These are phyloP conservation scores for Barypeithes pellucidus DNA, from an alignment of 2,888 invertebrate species.

Conservation along the genomic window DNA sequence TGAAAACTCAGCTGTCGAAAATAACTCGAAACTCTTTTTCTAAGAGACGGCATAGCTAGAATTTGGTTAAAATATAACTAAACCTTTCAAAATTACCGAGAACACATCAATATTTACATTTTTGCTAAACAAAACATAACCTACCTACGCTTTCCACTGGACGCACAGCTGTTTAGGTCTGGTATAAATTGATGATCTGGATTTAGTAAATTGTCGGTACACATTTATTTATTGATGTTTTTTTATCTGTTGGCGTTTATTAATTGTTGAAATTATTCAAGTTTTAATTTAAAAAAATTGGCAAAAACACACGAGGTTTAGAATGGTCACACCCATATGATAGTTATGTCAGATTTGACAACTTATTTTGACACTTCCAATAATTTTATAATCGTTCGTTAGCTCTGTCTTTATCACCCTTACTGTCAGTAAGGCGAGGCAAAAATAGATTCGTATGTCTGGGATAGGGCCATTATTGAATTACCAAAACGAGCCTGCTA, in stretches of 20 bases:
- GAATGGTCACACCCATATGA: constrained; percentile 42
- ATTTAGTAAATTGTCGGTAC: constrained; percentile 24
- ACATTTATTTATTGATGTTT: constrained; percentile 43
- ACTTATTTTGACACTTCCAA: not conserved
- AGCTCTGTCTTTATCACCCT: not conserved
- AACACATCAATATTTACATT: constrained; percentile 48
- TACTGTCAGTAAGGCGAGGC: not conserved
- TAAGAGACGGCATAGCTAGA: constrained; percentile 77
- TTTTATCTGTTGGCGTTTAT: constrained; percentile 18
- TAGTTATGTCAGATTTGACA: constrained; percentile 26
- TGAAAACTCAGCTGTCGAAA: constrained; percentile 82
- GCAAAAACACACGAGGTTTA: constrained; percentile 35
- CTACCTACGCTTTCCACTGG: constrained; percentile 36
- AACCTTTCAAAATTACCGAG: constrained; percentile 6
- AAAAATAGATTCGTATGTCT: not conserved
- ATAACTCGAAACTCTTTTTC: constrained; percentile 81
- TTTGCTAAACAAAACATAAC: constrained; percentile 46
- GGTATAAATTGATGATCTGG: constrained; percentile 38
- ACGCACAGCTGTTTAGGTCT: constrained; percentile 26
- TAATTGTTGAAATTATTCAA: constrained; percentile 26
- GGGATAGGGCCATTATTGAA: not conserved
- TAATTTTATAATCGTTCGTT: not conserved
- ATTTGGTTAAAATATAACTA: constrained; percentile 16
- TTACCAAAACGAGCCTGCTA: not conserved
- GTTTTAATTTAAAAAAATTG: constrained; percentile 7